Evolutionary conservation across 2,113 vertebrate species (phyloP).

Genomic region (Tricholaema leucomelas): DNA sequence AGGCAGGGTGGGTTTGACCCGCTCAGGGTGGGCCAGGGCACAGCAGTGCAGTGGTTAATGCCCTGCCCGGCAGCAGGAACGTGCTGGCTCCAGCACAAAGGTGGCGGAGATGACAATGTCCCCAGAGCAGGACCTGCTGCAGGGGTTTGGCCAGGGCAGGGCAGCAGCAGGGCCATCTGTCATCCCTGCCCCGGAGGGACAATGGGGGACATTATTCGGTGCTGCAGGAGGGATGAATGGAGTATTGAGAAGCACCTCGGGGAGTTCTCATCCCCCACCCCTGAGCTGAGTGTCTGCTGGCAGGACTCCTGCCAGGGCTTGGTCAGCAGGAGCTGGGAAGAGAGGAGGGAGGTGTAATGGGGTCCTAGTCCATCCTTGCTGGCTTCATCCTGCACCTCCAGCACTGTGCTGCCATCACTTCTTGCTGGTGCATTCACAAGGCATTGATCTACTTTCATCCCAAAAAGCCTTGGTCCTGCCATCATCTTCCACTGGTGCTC

Average conservation of each 20-base stretch:
- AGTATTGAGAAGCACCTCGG: slow-evolving; percentile 86
- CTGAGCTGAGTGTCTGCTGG: slow-evolving; percentile 72
- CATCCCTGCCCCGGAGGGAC: slow-evolving; percentile 83
- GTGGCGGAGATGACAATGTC: not conserved
- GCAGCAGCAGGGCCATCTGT: slow-evolving; percentile 68
- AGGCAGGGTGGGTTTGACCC: not conserved
- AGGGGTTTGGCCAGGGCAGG: not conserved
- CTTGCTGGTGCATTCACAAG: not conserved
- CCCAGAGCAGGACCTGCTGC: not conserved
- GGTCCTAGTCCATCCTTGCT: accelerated
- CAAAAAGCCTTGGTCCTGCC: not conserved
- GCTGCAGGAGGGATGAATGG: slow-evolving; percentile 88
- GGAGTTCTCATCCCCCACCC: slow-evolving; percentile 82
- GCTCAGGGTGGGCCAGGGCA: not conserved
- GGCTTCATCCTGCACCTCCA: not conserved
- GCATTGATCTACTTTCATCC: not conserved
- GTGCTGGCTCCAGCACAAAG: not conserved
- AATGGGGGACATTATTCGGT: slow-evolving; percentile 93
- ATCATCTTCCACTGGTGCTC: not conserved
- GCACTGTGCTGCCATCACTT: not conserved
- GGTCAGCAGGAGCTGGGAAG: not conserved
- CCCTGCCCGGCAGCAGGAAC: slow-evolving; percentile 12
- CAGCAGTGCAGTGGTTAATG: slow-evolving; percentile 9
- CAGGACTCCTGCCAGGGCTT: not conserved
- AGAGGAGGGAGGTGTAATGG: not conserved